A percentile compares a stretch with the other conserved stretches of the same genome.
Conservation (phyloP, 1,140 invertebrate genomes). For the Tetraneura akinire region DNA sequence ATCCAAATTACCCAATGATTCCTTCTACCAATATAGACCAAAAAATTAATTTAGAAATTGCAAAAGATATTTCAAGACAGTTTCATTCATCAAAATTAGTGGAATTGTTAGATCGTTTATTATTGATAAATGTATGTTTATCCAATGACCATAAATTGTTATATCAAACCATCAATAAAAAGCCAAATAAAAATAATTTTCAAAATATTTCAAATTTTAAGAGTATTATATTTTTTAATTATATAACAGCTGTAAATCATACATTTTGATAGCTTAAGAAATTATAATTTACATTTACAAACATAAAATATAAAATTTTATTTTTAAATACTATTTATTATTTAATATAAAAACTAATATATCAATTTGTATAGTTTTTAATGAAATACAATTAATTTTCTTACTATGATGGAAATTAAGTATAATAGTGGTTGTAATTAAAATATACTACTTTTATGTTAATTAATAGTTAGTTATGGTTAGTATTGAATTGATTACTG, state of each 20-base stretch:
- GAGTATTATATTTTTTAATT: conserved; percentile 13
- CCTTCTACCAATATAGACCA: neutral
- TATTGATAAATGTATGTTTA: conserved; percentile 18
- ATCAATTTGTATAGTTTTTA: no score
- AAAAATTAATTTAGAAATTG: neutral
- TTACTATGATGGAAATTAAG: no score
- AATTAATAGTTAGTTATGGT: no score
- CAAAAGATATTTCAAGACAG: neutral
- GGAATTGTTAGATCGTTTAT: conserved; percentile 7
- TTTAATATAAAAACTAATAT: no score
- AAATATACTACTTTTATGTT: no score
- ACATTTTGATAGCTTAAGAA: neutral
- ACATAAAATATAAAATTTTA: no score
- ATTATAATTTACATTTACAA: no score
- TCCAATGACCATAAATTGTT: neutral
- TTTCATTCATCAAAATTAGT: conserved; percentile 21
- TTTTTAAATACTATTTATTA: no score
- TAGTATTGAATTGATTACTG: no score
- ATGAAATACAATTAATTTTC: no score
- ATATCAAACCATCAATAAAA: neutral
- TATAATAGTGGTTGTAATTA: no score
- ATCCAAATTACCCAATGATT: conserved; percentile 44
- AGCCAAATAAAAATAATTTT: neutral
- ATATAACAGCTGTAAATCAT: conserved; percentile 6
- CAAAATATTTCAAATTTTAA: conserved; percentile 14